Conservation (phyloP, 2,888 invertebrate genomes). For the Mermis nigrescens region DNA sequence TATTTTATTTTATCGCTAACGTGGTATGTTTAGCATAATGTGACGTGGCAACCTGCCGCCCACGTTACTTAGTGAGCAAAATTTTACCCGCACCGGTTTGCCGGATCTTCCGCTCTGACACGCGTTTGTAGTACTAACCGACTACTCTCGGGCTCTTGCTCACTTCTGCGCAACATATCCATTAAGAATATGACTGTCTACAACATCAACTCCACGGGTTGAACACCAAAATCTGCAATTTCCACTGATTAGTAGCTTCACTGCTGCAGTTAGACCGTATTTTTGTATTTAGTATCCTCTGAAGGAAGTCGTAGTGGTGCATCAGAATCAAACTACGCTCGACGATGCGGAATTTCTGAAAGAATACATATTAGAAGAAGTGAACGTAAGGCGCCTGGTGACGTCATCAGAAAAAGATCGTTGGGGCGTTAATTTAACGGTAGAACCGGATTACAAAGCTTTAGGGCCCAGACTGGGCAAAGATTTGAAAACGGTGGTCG, state of each 20-base stretch:
- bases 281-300: constrained; percentile 52
- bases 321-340: constrained; percentile 57
- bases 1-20: too few relatives aligned
- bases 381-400: constrained; percentile 67
- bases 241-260: not conserved
- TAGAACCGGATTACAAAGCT: constrained; percentile 81
- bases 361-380: constrained; percentile 68
- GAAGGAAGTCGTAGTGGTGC: constrained; percentile 81
- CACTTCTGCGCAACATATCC: too few relatives aligned
- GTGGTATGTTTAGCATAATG: too few relatives aligned
- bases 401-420: constrained; percentile 70
- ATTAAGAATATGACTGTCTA: too few relatives aligned
- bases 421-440: constrained; percentile 70
- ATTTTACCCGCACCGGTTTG: too few relatives aligned
- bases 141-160: not conserved
- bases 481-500: constrained; percentile 66
- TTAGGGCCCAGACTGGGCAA: constrained; percentile 70
- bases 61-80: too few relatives aligned
- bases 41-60: too few relatives aligned
- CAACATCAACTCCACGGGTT: too few relatives aligned
- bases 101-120: too few relatives aligned
- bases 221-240: too few relatives aligned
- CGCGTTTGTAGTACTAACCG: constrained; percentile 4
- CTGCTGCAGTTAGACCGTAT: not conserved
- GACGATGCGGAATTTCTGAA: constrained; percentile 57